Conservation (phyloP, 2,888 invertebrate species). For the Sphaeridia pumilis region DNA sequence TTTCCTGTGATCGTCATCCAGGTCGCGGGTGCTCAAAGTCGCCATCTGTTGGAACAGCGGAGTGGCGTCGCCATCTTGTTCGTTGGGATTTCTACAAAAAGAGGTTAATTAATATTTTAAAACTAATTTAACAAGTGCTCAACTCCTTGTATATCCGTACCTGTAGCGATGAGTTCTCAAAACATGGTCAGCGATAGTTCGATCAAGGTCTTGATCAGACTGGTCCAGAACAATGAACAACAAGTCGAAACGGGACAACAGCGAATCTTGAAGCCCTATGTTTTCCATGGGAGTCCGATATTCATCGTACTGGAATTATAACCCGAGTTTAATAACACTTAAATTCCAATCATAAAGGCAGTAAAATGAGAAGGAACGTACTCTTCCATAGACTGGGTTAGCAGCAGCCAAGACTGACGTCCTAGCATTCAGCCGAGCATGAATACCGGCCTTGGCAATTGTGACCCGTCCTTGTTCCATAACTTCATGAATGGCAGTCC, state of each 20-base stretch:
- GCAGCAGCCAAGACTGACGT: conserved; percentile 99
- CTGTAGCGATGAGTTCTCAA: conserved; percentile 92
- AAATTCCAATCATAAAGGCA: not conserved
- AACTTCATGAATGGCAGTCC: conserved; percentile 98
- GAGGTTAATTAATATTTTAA: not conserved
- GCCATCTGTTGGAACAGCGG: conserved; percentile 73
- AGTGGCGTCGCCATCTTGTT: conserved; percentile 86
- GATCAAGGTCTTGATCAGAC: conserved; percentile 79
- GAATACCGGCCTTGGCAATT: conserved; percentile 96
- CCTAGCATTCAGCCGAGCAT: conserved; percentile 91
- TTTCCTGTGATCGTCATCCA: conserved; percentile 42
- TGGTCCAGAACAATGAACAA: conserved; percentile 94
- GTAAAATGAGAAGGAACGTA: conserved; percentile 41
- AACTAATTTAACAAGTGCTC: not conserved
- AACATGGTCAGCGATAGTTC: conserved; percentile 90
- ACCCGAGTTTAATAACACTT: not conserved
- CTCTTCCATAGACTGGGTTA: conserved; percentile 94
- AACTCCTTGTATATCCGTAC: conserved; percentile 39
- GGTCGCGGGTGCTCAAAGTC: conserved; percentile 71
- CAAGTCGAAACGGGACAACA: conserved; percentile 95
- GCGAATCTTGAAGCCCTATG: conserved; percentile 93
- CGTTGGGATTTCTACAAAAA: conserved; percentile 60
- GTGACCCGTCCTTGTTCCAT: conserved; percentile 98
- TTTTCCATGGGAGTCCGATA: conserved; percentile 99
- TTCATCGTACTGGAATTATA: conserved; percentile 70